Percentiles rank a stretch among this genome's conserved stretches.
Evolutionary conservation across 2,888 invertebrate species (phyloP).

Genomic region (Pedicia rivosa): DNA sequence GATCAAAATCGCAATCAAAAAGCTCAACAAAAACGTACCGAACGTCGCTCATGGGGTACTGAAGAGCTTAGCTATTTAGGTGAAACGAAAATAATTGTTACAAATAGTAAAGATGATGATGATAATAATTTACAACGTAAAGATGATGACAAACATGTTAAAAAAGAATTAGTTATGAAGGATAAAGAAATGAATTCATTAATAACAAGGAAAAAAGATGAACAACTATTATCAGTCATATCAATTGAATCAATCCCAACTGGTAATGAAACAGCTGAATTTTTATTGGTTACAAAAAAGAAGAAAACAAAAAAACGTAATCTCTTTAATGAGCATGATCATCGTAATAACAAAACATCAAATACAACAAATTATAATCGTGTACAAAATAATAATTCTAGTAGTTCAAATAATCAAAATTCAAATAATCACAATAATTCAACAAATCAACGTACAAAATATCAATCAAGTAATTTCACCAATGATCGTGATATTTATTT

Average conservation of each 20-base stretch:
- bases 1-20: slow-evolving; percentile 5
- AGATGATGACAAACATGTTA: slow-evolving; percentile 12
- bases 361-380: slow-evolving; percentile 4
- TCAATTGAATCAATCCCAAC: slow-evolving; percentile 9
- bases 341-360: no score
- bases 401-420: neutral
- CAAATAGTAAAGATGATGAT: slow-evolving; percentile 11
- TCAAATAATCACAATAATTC: slow-evolving; percentile 6
- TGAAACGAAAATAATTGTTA: slow-evolving; percentile 16
- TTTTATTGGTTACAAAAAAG: slow-evolving; percentile 70
- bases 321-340: no score
- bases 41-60: slow-evolving; percentile 51
- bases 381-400: slow-evolving; percentile 1
- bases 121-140: slow-evolving; percentile 13
- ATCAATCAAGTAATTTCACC: slow-evolving; percentile 3
- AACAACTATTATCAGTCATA: slow-evolving; percentile 8
- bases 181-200: slow-evolving; percentile 4
- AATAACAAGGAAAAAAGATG: slow-evolving; percentile 4
- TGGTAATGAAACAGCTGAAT: slow-evolving; percentile 45
- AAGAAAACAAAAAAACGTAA: slow-evolving; percentile 62
- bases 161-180: no score
- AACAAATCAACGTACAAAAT: slow-evolving; percentile 6
- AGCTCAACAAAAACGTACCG: slow-evolving; percentile 18
- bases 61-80: slow-evolving; percentile 38
- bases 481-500: slow-evolving; percentile 16